Evolutionary conservation across 2,888 invertebrate genomes (phyloP), one percentile per base, ranked within the genome.

Genomic region (Linnaemya tessellans): DNA sequence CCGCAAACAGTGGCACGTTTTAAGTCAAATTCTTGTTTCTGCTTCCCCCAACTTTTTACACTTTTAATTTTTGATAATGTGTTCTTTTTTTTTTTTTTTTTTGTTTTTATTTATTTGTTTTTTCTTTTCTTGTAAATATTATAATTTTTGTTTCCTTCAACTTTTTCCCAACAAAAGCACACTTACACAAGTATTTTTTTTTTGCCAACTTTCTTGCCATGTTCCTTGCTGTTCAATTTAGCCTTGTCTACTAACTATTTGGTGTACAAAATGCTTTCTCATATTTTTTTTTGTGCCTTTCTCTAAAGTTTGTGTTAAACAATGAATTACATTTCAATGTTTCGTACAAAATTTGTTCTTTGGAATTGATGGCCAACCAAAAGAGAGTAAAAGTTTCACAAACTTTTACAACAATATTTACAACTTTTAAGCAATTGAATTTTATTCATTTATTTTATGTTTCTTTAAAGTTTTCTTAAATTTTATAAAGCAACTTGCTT

Each of bases 321-420:
- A 65, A 70, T 77, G 58, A 77, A 71, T 56, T 71, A 51, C 64
- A 49, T 82, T 77, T 71, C 15, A 58, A 64, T 64, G 68, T 81
- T 81, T 43, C 38, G 5, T 13, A n/a, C 49, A 10, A 70, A 70
- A 64, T 62, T 54, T 78, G 38, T 43, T 62, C 51, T 70, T 51
- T 43, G 51, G 30, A 75, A 74, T 74, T 35, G 54, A 81, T 51
- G 74, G n/a, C 35, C 18, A 60, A 81, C 9, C 30, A 49, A 54
- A 38, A 13, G 15, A 8, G 43, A 51, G 56, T 46, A 38, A 56
- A 54, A 35, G 51, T 15, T 46, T 68, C 5, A 3, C 18, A 8
- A 79, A 70, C 18, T 46, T 70, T 79, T 18, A 1, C n/a, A 20
- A 49, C 41, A 35, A 64, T 46, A 58, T 49, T 68, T 15, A 38